Conservation (phyloP, 2,888 invertebrate species). For the Microctonus brassicae region DNA sequence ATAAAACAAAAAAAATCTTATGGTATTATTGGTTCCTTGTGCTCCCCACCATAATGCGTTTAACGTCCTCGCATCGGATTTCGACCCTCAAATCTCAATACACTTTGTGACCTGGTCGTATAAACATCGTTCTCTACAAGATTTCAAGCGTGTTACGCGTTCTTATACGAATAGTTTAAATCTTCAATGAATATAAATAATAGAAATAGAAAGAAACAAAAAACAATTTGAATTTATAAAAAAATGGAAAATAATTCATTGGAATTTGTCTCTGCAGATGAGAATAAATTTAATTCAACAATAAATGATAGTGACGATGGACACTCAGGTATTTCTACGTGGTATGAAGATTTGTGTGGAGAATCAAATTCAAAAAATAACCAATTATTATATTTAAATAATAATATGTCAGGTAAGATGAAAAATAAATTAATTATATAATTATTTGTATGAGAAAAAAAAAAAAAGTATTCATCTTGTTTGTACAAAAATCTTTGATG, state of each 20-base stretch:
- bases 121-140: too few species aligned
- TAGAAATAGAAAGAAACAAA: too few species aligned
- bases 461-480: neutral
- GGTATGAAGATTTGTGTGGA: neutral
- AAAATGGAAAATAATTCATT: neutral
- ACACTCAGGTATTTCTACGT: neutral
- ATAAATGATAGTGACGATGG: neutral
- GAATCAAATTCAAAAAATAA: neutral
- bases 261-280: neutral
- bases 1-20: neutral
- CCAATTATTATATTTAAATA: neutral
- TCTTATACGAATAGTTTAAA: too few species aligned
- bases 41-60: neutral
- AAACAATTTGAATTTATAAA: neutral
- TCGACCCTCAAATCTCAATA: neutral
- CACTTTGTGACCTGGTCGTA: too few species aligned
- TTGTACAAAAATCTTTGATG: neutral
- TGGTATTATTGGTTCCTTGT: neutral
- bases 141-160: too few species aligned
- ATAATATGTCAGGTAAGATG: conserved; percentile 26
- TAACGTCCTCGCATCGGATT: neutral
- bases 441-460: neutral
- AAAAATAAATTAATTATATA: neutral
- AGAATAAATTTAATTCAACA: neutral
- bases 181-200: neutral